These are phyloP conservation scores for Erythrolamprus reginae DNA, from an alignment of 2,113 vertebrate species.

Conservation along the genomic window DNA sequence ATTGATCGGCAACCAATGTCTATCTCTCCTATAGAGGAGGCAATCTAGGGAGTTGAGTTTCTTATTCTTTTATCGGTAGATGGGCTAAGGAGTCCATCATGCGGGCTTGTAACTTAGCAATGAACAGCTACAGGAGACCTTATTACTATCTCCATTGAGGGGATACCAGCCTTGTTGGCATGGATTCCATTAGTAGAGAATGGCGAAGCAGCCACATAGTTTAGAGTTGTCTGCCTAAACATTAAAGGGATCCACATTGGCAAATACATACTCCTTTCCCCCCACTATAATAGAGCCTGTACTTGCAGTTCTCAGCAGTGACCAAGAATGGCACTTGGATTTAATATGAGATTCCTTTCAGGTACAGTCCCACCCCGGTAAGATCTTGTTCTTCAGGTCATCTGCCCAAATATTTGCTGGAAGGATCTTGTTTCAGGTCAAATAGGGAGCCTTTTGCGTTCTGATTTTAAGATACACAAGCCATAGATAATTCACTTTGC, in stretches of 20 bases:
- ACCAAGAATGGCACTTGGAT: not conserved
- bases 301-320: not conserved
- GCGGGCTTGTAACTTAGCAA: not conserved
- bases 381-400: not conserved
- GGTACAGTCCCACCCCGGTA: not conserved
- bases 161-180: not conserved
- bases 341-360: not conserved
- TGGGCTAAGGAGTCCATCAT: not conserved
- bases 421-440: not conserved
- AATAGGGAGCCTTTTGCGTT: not conserved
- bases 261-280: not conserved
- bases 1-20: no score
- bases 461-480: not conserved
- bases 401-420: not conserved
- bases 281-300: not conserved
- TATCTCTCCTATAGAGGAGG: not conserved
- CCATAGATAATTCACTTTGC: not conserved
- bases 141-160: not conserved
- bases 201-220: not conserved
- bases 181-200: not conserved
- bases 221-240: not conserved
- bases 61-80: not conserved
- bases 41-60: not conserved
- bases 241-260: not conserved
- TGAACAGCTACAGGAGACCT: not conserved